These are phyloP conservation scores for Hemaris fuciformis DNA, from an alignment of 2,888 invertebrate species.

Conservation along the genomic window DNA sequence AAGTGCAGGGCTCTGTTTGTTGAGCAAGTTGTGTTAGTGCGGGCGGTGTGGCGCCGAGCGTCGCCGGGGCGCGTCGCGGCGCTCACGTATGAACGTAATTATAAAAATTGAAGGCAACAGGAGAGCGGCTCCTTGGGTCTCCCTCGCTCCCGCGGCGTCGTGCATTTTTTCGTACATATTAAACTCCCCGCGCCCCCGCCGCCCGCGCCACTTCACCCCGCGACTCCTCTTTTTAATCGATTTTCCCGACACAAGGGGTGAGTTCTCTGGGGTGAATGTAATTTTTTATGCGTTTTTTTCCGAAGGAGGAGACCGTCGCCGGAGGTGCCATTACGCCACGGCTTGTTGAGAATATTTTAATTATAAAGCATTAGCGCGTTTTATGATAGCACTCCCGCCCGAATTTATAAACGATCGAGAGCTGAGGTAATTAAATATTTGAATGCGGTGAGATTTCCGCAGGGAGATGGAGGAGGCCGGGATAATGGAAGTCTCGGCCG, in stretches of 20 bases:
- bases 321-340: slow-evolving; percentile 82
- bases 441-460: slow-evolving; percentile 80
- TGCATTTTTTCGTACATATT: slow-evolving; percentile 83
- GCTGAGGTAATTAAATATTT: slow-evolving; percentile 81
- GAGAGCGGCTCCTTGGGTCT: slow-evolving; percentile 65
- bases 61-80: slow-evolving; percentile 46
- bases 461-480: slow-evolving; percentile 61
- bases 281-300: slow-evolving; percentile 83
- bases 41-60: slow-evolving; percentile 28
- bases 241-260: slow-evolving; percentile 82
- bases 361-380: slow-evolving; percentile 82
- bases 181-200: slow-evolving; percentile 69
- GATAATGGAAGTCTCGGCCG: slow-evolving; percentile 68
- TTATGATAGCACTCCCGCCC: slow-evolving; percentile 79
- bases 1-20: neutral
- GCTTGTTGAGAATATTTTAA: slow-evolving; percentile 83
- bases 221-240: slow-evolving; percentile 82
- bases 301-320: slow-evolving; percentile 74
- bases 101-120: slow-evolving; percentile 80
- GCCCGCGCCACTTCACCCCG: slow-evolving; percentile 63
- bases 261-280: slow-evolving; percentile 82
- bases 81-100: slow-evolving; percentile 84
- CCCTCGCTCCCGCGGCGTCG: slow-evolving; percentile 75
- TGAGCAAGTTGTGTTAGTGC: neutral
- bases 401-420: slow-evolving; percentile 80